Conservation (phyloP, 2,113 vertebrate genomes). For the Peromyscus californicus region DNA sequence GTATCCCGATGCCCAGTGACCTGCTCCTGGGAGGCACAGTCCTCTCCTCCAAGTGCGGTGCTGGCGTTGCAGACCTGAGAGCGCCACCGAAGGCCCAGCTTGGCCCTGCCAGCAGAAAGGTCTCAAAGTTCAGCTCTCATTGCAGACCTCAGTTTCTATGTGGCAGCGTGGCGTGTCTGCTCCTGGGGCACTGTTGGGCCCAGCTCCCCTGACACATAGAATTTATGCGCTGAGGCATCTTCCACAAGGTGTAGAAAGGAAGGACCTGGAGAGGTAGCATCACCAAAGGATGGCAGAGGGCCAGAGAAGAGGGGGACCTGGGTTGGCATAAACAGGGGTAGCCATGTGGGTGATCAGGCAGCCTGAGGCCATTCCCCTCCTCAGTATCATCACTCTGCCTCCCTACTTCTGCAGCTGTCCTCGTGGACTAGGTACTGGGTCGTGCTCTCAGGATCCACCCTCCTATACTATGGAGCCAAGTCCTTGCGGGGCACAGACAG, state of each 20-base stretch:
- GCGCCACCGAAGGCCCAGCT: background rate
- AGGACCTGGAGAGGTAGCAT: background rate
- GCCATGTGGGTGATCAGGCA: background rate
- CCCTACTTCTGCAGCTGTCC: constrained; percentile 85
- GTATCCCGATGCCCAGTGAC: fast-evolving
- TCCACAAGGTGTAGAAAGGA: background rate
- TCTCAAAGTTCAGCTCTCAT: too few species aligned
- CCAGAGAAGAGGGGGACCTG: background rate
- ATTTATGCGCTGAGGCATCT: background rate
- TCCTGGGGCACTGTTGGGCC: background rate
- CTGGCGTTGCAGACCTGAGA: background rate
- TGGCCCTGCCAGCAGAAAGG: background rate
- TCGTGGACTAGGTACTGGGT: constrained; percentile 96
- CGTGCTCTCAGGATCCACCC: constrained; percentile 93
- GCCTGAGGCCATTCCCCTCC: background rate
- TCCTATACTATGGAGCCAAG: constrained; percentile 95
- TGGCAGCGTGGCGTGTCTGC: background rate
- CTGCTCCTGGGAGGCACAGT: background rate
- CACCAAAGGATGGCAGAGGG: background rate
- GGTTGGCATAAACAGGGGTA: fast-evolving
- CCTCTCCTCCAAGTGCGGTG: background rate
- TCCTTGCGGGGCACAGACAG: constrained; percentile 95
- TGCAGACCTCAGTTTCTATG: background rate
- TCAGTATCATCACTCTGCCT: background rate
- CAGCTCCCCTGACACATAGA: background rate